A percentile compares a stretch with the other conserved stretches of the same genome.
These are phyloP conservation scores for Smittia sp. DNA, from an alignment of 2,888 invertebrate genomes.

Conservation along the genomic window DNA sequence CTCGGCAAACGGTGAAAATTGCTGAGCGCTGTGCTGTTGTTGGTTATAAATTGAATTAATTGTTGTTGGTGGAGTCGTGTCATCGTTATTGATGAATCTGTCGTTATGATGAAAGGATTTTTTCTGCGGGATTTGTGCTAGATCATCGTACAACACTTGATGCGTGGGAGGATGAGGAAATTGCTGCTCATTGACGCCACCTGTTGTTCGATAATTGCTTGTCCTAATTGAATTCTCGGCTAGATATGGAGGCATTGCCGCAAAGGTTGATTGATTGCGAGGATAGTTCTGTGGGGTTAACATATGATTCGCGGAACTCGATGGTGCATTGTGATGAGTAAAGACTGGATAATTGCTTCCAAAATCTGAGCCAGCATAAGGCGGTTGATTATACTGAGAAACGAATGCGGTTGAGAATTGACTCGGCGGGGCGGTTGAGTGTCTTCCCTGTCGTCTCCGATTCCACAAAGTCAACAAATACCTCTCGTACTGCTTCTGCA, in stretches of 20 bases:
- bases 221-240: conserved; percentile 34
- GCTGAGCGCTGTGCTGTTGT: neutral
- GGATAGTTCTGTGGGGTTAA: neutral
- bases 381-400: conserved; percentile 13
- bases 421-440: neutral
- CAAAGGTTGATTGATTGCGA: conserved; percentile 31
- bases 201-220: conserved; percentile 34
- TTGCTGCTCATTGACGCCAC: neutral
- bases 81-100: conserved; percentile 28
- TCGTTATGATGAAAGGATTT: conserved; percentile 18
- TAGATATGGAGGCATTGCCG: neutral
- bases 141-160: conserved; percentile 18
- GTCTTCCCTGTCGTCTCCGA: neutral
- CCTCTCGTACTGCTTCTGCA: conserved; percentile 37
- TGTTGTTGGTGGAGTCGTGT: conserved; percentile 28
- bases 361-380: neutral
- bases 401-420: conserved; percentile 7
- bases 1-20: conserved; percentile 19
- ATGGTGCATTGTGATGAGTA: conserved; percentile 6
- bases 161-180: conserved; percentile 23
- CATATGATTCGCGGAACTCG: neutral
- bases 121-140: neutral
- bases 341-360: conserved; percentile 6
- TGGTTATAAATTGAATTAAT: conserved; percentile 39
- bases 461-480: conserved; percentile 35